Evolutionary conservation across 2,797 vertebrate genomes (phyloP).

Genomic region (Gadopsis marmoratus): DNA sequence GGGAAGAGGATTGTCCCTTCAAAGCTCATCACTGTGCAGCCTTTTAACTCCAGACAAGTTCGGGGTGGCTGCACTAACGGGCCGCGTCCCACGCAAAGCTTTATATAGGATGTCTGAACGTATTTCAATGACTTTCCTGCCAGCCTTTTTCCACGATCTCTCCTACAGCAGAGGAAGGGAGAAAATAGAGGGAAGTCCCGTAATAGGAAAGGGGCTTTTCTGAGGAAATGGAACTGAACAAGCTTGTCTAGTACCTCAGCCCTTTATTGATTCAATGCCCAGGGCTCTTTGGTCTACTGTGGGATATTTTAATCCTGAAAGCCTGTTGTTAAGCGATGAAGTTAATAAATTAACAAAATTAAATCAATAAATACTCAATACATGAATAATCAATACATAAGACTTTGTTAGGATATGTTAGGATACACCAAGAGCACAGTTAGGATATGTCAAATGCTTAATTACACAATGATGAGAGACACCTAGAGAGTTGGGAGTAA

Average conservation of each 20-base stretch:
- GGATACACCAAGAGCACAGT: no score
- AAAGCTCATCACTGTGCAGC: slow-evolving; percentile 17
- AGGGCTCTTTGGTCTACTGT: slow-evolving; percentile 19
- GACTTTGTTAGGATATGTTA: no score
- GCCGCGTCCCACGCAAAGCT: slow-evolving; percentile 11
- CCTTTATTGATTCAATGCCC: slow-evolving; percentile 55
- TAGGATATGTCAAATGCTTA: no score
- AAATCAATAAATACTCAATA: no score
- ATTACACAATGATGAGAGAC: no score
- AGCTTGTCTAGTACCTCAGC: slow-evolving; percentile 42
- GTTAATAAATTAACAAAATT: no score
- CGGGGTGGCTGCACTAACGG: slow-evolving; percentile 4
- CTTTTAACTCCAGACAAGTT: slow-evolving; percentile 16
- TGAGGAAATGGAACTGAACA: slow-evolving; percentile 73
- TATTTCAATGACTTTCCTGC: slow-evolving; percentile 39
- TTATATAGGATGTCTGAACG: slow-evolving; percentile 32
- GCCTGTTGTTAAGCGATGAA: no score
- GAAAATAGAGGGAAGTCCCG: slow-evolving; percentile 54
- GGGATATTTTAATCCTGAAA: no score
- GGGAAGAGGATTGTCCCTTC: neutral
- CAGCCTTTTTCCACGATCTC: slow-evolving; percentile 35
- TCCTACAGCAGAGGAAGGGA: slow-evolving; percentile 31
- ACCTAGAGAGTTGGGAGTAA: no score
- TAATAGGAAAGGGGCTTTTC: slow-evolving; percentile 61
- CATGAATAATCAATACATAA: no score